These are phyloP conservation scores for Semotilus atromaculatus DNA, from an alignment of 2,797 vertebrate species.

Conservation along the genomic window DNA sequence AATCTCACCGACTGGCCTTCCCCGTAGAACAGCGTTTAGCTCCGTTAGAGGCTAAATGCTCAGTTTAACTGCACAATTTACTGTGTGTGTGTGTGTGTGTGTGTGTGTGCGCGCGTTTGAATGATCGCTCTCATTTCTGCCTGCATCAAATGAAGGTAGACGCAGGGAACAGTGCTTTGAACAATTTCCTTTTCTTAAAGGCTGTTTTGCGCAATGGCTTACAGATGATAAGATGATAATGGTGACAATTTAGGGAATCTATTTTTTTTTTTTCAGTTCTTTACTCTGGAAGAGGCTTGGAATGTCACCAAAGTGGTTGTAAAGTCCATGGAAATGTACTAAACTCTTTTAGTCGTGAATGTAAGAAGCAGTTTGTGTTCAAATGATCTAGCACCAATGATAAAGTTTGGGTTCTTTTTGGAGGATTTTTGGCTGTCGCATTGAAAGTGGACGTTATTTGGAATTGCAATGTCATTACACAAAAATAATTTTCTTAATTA, in stretches of 20 bases:
- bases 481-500: neutral
- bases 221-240: conserved; percentile 55
- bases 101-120: conserved; percentile 45
- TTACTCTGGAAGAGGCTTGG: conserved; percentile 30
- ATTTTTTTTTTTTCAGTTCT: neutral
- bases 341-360: conserved; percentile 72
- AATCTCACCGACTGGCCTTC: conserved; percentile 65
- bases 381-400: conserved; percentile 50
- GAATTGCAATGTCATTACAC: neutral
- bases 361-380: conserved; percentile 69
- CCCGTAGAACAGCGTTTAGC: conserved; percentile 64
- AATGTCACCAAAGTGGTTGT: conserved; percentile 29
- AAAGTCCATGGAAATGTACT: conserved; percentile 46
- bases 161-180: conserved; percentile 30
- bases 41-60: conserved; percentile 65
- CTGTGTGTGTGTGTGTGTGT: conserved; percentile 47
- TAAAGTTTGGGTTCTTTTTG: conserved; percentile 67
- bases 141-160: conserved; percentile 48
- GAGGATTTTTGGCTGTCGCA: conserved; percentile 59
- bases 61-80: conserved; percentile 61
- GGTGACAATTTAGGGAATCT: conserved; percentile 42
- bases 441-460: conserved; percentile 72
- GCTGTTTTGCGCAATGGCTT: conserved; percentile 36
- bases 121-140: conserved; percentile 44
- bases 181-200: conserved; percentile 46